phyloP scores from a whole-genome alignment of 2,113 vertebrate species.

The Phodopus roborovskii region DNA sequence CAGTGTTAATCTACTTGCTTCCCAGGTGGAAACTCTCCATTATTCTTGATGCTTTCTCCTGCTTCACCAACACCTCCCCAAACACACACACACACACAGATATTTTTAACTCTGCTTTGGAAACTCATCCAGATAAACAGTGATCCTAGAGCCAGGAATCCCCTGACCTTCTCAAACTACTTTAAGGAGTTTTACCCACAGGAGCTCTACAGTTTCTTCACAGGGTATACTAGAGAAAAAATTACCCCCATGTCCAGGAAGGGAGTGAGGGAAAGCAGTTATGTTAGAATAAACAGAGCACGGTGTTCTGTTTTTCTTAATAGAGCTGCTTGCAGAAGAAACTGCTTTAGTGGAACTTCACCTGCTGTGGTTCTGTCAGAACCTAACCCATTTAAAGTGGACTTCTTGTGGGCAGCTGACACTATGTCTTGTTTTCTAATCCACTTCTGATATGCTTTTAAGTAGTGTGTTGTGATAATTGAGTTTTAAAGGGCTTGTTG shows the following conservation, averaged over 20 bases:
- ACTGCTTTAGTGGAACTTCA: background rate
- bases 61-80: background rate
- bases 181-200: background rate
- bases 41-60: background rate
- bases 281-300: background rate
- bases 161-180: background rate
- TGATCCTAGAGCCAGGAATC: background rate
- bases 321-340: background rate
- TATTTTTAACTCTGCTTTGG: slow-evolving; percentile 30
- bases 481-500: background rate
- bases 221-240: background rate
- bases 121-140: slow-evolving; percentile 42
- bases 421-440: background rate
- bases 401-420: background rate
- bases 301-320: slow-evolving; percentile 18
- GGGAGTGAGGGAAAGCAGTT: background rate
- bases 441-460: background rate
- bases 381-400: background rate
- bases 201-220: background rate
- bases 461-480: background rate
- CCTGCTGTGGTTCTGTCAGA: background rate
- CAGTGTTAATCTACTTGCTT: background rate
- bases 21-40: background rate
- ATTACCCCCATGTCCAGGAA: background rate
- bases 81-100: background rate